Evolutionary conservation across 23 tunicate genomes (phyloP).

Genomic region (Aplidium turbinatum): DNA sequence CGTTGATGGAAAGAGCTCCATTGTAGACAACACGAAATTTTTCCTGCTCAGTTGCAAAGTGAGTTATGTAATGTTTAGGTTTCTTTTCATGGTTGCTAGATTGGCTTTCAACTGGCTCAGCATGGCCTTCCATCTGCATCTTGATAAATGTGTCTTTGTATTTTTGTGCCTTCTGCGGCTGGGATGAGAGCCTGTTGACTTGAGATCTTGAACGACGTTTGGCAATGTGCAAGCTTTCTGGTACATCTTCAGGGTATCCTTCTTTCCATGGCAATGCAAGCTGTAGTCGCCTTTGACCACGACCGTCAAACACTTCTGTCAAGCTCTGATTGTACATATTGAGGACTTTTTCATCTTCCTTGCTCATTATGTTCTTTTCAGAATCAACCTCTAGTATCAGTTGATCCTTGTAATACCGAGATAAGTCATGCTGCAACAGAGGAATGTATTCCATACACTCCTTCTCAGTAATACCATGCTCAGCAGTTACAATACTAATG

Average conservation of each 20-base stretch:
- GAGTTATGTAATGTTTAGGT: slow-evolving; percentile 4
- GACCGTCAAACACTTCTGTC: background rate
- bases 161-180: background rate
- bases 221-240: slow-evolving; percentile 4
- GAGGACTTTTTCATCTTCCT: slow-evolving; percentile 4
- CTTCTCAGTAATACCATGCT: background rate
- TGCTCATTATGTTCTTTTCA: background rate
- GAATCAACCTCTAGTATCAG: background rate
- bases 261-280: slow-evolving; percentile 17
- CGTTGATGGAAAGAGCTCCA: background rate
- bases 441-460: slow-evolving; percentile 9
- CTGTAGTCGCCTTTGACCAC: slow-evolving; percentile 3
- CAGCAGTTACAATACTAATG: background rate
- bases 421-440: background rate
- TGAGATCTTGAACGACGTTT: background rate
- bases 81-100: no score
- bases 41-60: slow-evolving; percentile 9
- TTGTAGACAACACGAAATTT: slow-evolving; percentile 7
- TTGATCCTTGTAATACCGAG: slow-evolving; percentile 13
- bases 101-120: no score
- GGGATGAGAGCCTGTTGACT: background rate
- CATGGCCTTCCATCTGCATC: slow-evolving; percentile 8
- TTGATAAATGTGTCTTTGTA: background rate
- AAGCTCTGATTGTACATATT: background rate
- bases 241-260: slow-evolving; percentile 4